Evolutionary conservation across 2,888 invertebrate species (phyloP), one percentile per base, ranked within the genome.

Genomic region (Cordilura impudica): DNA sequence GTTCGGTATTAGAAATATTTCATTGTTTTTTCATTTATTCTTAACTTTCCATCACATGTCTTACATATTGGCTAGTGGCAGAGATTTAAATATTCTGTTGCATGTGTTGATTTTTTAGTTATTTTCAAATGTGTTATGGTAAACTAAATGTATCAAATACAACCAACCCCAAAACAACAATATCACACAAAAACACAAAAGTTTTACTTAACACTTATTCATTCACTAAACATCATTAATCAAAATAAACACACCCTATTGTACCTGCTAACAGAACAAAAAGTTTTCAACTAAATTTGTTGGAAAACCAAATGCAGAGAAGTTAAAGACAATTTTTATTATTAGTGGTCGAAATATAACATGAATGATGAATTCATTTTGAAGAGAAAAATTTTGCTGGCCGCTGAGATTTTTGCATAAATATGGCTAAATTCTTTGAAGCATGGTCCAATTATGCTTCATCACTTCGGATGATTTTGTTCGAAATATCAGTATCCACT

Each of bases 211-310:
- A 26, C 60, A 45, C 60, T 60, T 45, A 60, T 16, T 26, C 60
- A 60, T 60, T 23, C 23, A 26, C 60, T 43, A 29, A 45, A 60
- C 26, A 26, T 45, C 60, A 60, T 60, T 45, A 60, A 60, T 60
- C 60, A 60, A 60, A 45, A 45, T 39, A 19, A 21, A 16, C 19
- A 45, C 4, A 39, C 12, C 2, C 12, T 4, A 39, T 4, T 26
- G 26, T n/a, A 39, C 35, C 4, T n/a, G n/a, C 12, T 29, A 19
- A 19, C 16, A 54, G 16, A 18, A 16, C 29, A 14, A 31, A 54
- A 31, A 5, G 16, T 54, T 19, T 54, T 14, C 8, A 26, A 49
- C 2, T 6, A 12, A 12, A n/a, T n/a, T n/a, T n/a, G n/a, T n/a
- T n/a, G n/a, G n/a, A n/a, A n/a, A n/a, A n/a, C n/a, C n/a, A n/a